Evolutionary conservation across 2,113 vertebrate species (phyloP).

Genomic region (Centropristis striata): DNA sequence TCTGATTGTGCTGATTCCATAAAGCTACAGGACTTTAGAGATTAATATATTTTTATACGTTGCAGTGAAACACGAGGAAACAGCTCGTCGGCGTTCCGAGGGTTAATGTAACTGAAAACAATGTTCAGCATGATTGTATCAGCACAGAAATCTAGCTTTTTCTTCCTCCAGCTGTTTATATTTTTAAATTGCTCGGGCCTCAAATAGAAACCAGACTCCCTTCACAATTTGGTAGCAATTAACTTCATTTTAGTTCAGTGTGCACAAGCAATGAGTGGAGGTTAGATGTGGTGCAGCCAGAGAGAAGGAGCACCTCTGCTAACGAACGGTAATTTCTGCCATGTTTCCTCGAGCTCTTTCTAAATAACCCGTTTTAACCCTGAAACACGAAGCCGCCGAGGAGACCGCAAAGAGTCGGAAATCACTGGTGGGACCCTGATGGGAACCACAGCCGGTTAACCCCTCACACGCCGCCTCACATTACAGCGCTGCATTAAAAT

Average conservation of each 20-base stretch:
- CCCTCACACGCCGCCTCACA: neutral
- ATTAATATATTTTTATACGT: too few species aligned
- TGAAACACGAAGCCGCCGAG: conserved; percentile 27
- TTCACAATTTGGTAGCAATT: conserved; percentile 54
- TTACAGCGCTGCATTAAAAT: too few species aligned
- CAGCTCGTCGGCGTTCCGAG: too few species aligned
- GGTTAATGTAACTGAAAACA: neutral
- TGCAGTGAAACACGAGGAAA: too few species aligned
- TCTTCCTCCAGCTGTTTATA: conserved; percentile 19
- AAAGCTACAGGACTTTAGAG: too few species aligned
- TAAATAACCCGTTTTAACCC: conserved; percentile 45
- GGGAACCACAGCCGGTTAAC: neutral
- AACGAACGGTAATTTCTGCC: conserved; percentile 57
- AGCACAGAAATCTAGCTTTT: neutral
- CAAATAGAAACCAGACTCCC: conserved; percentile 25
- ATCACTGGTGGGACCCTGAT: neutral
- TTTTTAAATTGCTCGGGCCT: conserved; percentile 5
- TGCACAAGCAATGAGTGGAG: conserved; percentile 55
- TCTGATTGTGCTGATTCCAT: too few species aligned
- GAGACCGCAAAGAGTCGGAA: conserved; percentile 37
- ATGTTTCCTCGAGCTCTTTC: conserved; percentile 45
- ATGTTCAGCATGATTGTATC: neutral
- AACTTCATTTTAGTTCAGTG: conserved; percentile 67
- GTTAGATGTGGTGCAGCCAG: conserved; percentile 67
- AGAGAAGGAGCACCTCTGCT: conserved; percentile 56